Conservation (phyloP, 2,797 vertebrate genomes). For the Clarias laeviceps region DNA sequence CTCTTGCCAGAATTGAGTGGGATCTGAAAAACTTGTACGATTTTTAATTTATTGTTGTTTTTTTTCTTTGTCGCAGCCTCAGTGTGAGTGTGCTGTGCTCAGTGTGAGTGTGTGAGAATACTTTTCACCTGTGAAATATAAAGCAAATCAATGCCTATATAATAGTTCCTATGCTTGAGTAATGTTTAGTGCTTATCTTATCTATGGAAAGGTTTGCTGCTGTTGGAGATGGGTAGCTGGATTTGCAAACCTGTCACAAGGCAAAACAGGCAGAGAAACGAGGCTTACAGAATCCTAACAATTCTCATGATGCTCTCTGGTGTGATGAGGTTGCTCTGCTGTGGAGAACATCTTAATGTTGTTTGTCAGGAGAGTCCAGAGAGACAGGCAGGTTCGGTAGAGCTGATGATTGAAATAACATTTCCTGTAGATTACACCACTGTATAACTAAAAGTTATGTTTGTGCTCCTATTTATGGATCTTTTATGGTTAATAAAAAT, state of each 20-base stretch:
- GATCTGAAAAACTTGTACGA: not conserved
- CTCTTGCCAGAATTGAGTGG: not conserved
- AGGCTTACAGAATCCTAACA: conserved; percentile 41
- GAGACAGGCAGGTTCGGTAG: conserved; percentile 29
- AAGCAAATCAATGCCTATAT: conserved; percentile 3
- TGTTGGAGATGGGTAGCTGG: not conserved
- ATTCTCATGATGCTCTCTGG: conserved; percentile 25
- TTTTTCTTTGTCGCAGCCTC: not conserved
- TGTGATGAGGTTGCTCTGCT: conserved; percentile 34
- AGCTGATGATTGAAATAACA: conserved; percentile 28
- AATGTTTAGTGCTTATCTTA: conserved; percentile 7
- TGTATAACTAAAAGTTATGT: not conserved
- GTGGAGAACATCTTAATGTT: conserved; percentile 50
- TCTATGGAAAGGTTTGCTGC: conserved; percentile 23
- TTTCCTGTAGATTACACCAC: conserved; percentile 26
- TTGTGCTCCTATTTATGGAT: not conserved
- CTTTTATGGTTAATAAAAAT: not conserved
- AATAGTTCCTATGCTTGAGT: not conserved
- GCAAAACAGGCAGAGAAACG: conserved; percentile 14
- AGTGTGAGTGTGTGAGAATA: too few relatives aligned
- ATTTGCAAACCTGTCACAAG: conserved; percentile 13
- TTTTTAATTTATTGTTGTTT: not conserved
- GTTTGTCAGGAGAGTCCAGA: conserved; percentile 37
- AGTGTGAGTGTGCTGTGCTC: not conserved
- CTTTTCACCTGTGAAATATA: not conserved